Percentiles rank a stretch among this genome's conserved stretches.
Evolutionary conservation across 2,888 invertebrate genomes (phyloP).

Genomic region (Plagodis pulveraria): DNA sequence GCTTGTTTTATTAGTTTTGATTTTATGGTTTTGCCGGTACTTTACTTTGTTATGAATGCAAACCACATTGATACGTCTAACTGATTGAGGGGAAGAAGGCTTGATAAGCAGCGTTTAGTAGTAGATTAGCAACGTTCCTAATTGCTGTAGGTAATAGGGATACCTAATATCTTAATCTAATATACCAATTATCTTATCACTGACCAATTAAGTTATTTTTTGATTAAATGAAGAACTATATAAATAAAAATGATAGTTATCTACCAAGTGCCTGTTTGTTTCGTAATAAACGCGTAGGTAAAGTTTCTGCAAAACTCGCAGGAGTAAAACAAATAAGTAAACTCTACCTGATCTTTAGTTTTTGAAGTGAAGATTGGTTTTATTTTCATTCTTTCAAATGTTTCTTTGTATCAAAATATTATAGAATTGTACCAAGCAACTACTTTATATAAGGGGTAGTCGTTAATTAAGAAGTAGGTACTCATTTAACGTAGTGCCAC

Average conservation of each 20-base stretch:
- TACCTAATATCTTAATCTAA: too few relatives aligned
- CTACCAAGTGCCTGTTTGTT: conserved; percentile 4
- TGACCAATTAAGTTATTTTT: not conserved
- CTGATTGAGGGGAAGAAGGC: not conserved
- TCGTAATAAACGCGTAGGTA: not conserved
- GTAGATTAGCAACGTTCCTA: too few relatives aligned
- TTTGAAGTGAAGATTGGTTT: not conserved
- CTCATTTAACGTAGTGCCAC: too few relatives aligned
- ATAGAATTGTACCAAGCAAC: too few relatives aligned
- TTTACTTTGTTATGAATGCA: conserved; percentile 29
- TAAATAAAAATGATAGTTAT: not conserved
- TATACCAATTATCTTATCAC: too few relatives aligned
- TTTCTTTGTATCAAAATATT: too few relatives aligned
- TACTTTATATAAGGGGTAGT: too few relatives aligned
- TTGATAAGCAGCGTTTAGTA: too few relatives aligned
- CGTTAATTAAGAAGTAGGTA: too few relatives aligned
- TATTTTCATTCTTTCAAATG: too few relatives aligned
- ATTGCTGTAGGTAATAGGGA: too few relatives aligned
- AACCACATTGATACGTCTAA: conserved; percentile 7
- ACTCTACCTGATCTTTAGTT: not conserved
- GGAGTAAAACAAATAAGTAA: not conserved
- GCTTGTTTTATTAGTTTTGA: conserved; percentile 79
- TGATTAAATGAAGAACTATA: not conserved
- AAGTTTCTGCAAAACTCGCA: not conserved
- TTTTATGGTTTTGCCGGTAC: conserved; percentile 66